Base-by-base conservation (phyloP, 2,888 invertebrate species). In the Blastobasis adustella region DNA sequence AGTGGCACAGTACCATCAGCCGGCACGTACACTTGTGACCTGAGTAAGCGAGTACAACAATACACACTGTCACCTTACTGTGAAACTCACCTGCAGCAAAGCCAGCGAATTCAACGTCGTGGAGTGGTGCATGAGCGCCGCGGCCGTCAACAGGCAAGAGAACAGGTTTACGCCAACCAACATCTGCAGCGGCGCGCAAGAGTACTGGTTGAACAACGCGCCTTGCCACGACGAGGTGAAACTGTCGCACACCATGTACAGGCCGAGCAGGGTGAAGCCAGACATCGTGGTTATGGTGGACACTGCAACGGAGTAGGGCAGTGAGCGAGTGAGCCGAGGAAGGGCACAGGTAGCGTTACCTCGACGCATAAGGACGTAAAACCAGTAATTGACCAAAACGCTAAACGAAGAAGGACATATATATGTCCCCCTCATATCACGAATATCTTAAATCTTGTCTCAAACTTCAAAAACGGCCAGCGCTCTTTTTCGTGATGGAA, bases 181-280 rank as follows among this genome's bases (percentile, higher is more conserved):
- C 82, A 83, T 79, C 70, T 83, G 84, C 68, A 82, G 71, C 65
- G 83, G 61, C 45, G 60, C 60, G 63, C 69, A 71, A 56, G 62
- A 46, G 79, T 97, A 95, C 51, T 92, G 90, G 53, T 91, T 88
- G 82, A 98, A 98, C 54, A 99, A 90, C 54, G 93, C 94, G 60
- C 95, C 95, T 89, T 99, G 99, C 98, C 99, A 99, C 79, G 98
- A 98, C 55, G 98, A 94, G 9, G 99, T 99, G 87, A 99, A 99
- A 77, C 98, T 96, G 85, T 99, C 99, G 82, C 98, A 96, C 50
- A 92, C 81, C 92, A 99, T 94, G 87, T 99, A 99, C 62, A 96
- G 93, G 57, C 92, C 90, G 61, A 99, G 91, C 58, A 99, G 91
- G 57, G 96, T 84, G 49, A 95, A 80, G 10, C 99, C 99, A 2